phyloP scores from a whole-genome alignment of 2,888 invertebrate species.

The Ditula angustiorana region DNA sequence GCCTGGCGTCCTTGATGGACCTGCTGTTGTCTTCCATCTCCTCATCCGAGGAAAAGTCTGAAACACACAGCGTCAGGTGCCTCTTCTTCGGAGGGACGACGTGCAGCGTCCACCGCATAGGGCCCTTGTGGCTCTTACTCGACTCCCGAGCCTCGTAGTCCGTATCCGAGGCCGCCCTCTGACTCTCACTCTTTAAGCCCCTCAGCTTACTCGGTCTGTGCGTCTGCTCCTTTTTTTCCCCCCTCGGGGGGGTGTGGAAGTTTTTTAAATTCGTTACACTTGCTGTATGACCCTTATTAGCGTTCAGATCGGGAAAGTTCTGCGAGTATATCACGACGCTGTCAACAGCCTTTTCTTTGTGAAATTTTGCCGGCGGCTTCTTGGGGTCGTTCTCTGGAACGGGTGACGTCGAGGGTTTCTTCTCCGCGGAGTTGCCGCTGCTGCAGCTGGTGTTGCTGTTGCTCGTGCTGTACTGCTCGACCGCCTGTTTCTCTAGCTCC shows the following conservation, averaged over 20 bases:
- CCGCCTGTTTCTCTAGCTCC: slow-evolving; percentile 88
- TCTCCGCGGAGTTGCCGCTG: slow-evolving; percentile 73
- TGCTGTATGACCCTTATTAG: slow-evolving; percentile 63
- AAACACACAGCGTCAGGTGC: slow-evolving; percentile 70
- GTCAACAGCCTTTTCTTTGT: slow-evolving; percentile 73
- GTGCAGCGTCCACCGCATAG: slow-evolving; percentile 73
- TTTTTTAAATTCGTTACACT: slow-evolving; percentile 82
- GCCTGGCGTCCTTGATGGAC: slow-evolving; percentile 69
- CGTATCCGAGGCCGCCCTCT: slow-evolving; percentile 75
- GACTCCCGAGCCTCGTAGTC: slow-evolving; percentile 71
- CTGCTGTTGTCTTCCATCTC: slow-evolving; percentile 62
- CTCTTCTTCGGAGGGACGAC: slow-evolving; percentile 74
- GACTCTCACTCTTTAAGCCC: slow-evolving; percentile 65
- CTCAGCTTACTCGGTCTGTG: slow-evolving; percentile 66
- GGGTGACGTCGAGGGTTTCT: slow-evolving; percentile 57
- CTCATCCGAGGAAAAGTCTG: slow-evolving; percentile 77
- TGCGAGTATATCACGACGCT: slow-evolving; percentile 79
- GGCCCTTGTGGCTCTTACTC: slow-evolving; percentile 62
- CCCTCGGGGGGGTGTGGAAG: slow-evolving; percentile 83
- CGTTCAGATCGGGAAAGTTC: slow-evolving; percentile 76
- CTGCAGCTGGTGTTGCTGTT: slow-evolving; percentile 81
- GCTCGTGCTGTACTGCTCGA: slow-evolving; percentile 87
- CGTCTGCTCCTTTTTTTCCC: slow-evolving; percentile 79
- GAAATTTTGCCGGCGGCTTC: slow-evolving; percentile 69
- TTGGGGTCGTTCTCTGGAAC: slow-evolving; percentile 58